A percentile compares a stretch with the other conserved stretches of the same genome.
phyloP scores from a whole-genome alignment of 2,888 invertebrate species.

The Muschampia plurimacula region DNA sequence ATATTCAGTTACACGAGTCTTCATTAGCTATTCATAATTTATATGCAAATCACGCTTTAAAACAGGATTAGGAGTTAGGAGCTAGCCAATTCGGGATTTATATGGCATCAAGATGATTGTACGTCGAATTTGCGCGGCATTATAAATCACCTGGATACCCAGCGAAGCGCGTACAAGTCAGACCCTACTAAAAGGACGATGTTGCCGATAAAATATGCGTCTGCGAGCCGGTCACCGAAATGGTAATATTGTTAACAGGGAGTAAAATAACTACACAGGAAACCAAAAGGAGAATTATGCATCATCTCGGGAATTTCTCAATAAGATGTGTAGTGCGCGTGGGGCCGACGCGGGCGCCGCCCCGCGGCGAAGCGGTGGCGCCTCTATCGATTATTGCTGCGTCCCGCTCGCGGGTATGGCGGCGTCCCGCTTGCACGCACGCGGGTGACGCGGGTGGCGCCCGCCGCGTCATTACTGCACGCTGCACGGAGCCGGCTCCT shows the following conservation, averaged over 20 bases:
- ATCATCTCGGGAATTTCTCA: constrained; percentile 84
- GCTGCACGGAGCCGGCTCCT: constrained; percentile 52
- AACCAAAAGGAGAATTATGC: constrained; percentile 81
- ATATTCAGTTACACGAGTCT: background rate
- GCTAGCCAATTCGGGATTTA: constrained; percentile 34
- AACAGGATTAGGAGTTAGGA: constrained; percentile 17
- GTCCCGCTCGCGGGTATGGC: constrained; percentile 57
- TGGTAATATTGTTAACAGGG: constrained; percentile 84
- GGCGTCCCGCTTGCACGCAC: constrained; percentile 59
- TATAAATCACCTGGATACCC: constrained; percentile 67
- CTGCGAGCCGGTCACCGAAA: constrained; percentile 75
- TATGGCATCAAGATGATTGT: constrained; percentile 31
- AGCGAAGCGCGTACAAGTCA: constrained; percentile 56
- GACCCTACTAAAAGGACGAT: constrained; percentile 54
- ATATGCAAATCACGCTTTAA: constrained; percentile 33
- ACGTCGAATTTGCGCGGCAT: constrained; percentile 51
- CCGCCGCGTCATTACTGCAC: constrained; percentile 59
- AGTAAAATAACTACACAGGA: constrained; percentile 77
- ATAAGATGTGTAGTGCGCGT: constrained; percentile 78
- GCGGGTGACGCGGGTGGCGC: constrained; percentile 74
- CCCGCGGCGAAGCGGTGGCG: constrained; percentile 76
- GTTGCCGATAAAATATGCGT: constrained; percentile 75
- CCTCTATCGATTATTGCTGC: constrained; percentile 70
- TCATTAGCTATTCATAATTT: constrained; percentile 10
- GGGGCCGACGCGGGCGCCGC: constrained; percentile 79